These are phyloP conservation scores for Phenganax marumi DNA, from an alignment of 92 coral and sea anemone genomes.

Conservation along the genomic window DNA sequence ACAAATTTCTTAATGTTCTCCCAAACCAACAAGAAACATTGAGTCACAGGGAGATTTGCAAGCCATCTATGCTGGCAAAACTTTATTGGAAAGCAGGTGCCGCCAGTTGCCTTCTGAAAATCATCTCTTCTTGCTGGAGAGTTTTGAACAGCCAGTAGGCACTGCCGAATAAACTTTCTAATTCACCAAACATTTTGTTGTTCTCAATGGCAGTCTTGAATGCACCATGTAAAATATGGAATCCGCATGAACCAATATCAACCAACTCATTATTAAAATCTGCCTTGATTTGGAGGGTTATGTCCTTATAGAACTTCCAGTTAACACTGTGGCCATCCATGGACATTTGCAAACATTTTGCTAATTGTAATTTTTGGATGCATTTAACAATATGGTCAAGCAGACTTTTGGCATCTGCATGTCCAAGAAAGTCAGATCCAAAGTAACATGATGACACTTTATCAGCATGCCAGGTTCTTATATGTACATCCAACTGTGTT, in stretches of 20 bases:
- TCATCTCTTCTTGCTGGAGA: constrained; percentile 53
- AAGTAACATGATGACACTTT: constrained; percentile 41
- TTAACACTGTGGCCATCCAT: constrained; percentile 40
- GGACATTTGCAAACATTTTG: constrained; percentile 38
- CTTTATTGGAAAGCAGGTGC: constrained; percentile 37
- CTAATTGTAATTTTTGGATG: constrained; percentile 31
- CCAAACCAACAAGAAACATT: constrained; percentile 47
- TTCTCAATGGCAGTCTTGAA: constrained; percentile 45
- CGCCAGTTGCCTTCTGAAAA: constrained; percentile 37
- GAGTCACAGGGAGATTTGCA: constrained; percentile 45
- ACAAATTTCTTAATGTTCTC: constrained; percentile 48
- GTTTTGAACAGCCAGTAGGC: constrained; percentile 47
- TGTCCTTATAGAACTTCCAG: constrained; percentile 48
- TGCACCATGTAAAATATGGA: constrained; percentile 44
- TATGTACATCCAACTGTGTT: constrained; percentile 36
- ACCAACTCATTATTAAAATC: constrained; percentile 36
- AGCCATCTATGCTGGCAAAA: constrained; percentile 48
- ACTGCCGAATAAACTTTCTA: constrained; percentile 44
- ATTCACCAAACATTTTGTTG: constrained; percentile 40
- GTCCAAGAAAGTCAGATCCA: constrained; percentile 46
- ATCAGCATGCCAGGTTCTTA: constrained; percentile 38
- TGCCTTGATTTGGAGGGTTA: constrained; percentile 39
- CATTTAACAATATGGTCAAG: constrained; percentile 36
- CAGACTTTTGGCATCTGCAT: constrained; percentile 45
- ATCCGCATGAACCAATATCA: constrained; percentile 47